Conservation (phyloP, 2,888 invertebrate species). For the Xiphydria camelus region DNA sequence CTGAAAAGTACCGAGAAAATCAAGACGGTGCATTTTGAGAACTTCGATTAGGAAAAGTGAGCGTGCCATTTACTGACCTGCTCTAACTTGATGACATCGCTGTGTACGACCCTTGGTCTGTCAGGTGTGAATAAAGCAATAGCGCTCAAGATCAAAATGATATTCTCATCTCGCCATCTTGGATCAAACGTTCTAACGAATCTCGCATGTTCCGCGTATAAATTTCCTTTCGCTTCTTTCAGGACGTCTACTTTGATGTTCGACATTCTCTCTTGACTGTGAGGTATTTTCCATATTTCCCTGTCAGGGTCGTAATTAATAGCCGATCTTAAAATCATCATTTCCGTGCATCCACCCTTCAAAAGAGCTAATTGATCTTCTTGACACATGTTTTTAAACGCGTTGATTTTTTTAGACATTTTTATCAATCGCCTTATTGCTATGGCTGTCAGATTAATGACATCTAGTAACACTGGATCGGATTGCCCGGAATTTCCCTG, state of each 20-base stretch:
- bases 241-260: slow-evolving; percentile 87
- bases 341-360: slow-evolving; percentile 94
- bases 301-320: slow-evolving; percentile 88
- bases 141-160: slow-evolving; percentile 89
- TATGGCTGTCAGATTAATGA: slow-evolving; percentile 89
- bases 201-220: slow-evolving; percentile 83
- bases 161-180: slow-evolving; percentile 86
- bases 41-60: not conserved
- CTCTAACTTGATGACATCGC: slow-evolving; percentile 82
- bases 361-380: slow-evolving; percentile 88
- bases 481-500: slow-evolving; percentile 51
- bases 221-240: slow-evolving; percentile 86
- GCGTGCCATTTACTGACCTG: slow-evolving; percentile 73
- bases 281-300: slow-evolving; percentile 90
- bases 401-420: slow-evolving; percentile 83
- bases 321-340: slow-evolving; percentile 92
- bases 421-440: slow-evolving; percentile 86
- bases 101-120: slow-evolving; percentile 77
- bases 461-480: slow-evolving; percentile 76
- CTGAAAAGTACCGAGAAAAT: too few relatives aligned
- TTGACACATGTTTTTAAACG: slow-evolving; percentile 92
- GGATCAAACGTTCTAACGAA: slow-evolving; percentile 86
- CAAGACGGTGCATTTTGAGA: slow-evolving; percentile 7
- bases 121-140: slow-evolving; percentile 89
- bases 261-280: slow-evolving; percentile 74